A percentile compares a stretch with the other conserved stretches of the same genome.
phyloP scores from a whole-genome alignment of 2,888 invertebrate genomes.

The Molorchus minor region DNA sequence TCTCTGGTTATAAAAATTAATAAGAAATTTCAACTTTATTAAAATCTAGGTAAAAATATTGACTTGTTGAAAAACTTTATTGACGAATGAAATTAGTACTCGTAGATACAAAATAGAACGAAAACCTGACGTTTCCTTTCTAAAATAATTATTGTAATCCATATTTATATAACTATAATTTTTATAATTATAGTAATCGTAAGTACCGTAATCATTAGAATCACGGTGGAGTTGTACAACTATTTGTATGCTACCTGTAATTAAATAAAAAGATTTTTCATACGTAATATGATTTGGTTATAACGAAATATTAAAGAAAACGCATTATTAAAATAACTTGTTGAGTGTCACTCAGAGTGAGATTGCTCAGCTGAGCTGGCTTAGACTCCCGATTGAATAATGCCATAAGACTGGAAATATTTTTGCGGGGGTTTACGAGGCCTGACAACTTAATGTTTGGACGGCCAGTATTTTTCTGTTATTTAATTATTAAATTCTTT shows the following conservation, averaged over 20 bases:
- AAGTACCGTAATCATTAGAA: constrained; percentile 6
- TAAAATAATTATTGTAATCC: background rate
- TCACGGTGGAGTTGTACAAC: background rate
- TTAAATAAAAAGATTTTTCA: too few species aligned
- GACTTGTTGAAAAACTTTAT: background rate
- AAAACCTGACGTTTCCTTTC: background rate
- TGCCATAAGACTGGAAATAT: too few species aligned
- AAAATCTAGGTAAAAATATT: background rate
- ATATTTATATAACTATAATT: background rate
- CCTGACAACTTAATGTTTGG: too few species aligned
- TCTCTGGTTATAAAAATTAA: background rate
- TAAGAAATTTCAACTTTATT: background rate
- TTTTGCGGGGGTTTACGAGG: too few species aligned
- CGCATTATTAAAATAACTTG: too few species aligned
- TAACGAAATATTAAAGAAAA: too few species aligned
- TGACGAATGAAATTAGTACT: background rate
- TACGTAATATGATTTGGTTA: too few species aligned
- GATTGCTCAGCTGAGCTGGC: too few species aligned
- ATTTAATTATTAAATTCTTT: too few species aligned
- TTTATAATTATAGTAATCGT: constrained; percentile 1
- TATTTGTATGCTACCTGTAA: background rate
- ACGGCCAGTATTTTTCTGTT: too few species aligned
- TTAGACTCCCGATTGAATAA: too few species aligned
- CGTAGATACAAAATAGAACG: background rate
- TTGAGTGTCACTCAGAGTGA: too few species aligned